Conservation (phyloP, 2,113 vertebrate genomes). For the Vombatus ursinus region DNA sequence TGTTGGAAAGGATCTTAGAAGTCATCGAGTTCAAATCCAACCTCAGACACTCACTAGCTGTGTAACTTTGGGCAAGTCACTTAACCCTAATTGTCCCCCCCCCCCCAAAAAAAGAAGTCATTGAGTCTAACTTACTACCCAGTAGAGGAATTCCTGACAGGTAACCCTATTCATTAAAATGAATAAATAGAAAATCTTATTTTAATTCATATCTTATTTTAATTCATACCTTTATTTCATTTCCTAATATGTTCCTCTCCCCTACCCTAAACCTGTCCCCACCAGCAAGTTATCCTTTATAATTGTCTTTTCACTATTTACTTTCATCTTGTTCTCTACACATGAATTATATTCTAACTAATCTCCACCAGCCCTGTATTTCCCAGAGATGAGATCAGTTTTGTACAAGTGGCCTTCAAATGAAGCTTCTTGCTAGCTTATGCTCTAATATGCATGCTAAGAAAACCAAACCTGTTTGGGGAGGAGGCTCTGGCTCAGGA, state of each 20-base stretch:
- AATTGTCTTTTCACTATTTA: background rate
- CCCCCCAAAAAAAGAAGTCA: background rate
- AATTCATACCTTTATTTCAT: background rate
- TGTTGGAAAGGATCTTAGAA: background rate
- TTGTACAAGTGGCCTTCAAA: background rate
- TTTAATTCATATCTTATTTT: background rate
- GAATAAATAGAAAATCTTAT: background rate
- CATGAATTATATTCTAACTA: background rate
- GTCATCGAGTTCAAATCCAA: background rate
- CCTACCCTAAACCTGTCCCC: background rate
- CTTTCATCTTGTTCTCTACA: background rate
- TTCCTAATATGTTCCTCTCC: background rate
- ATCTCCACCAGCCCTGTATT: background rate
- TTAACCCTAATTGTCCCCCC: background rate
- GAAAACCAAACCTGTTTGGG: background rate
- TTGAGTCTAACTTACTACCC: background rate
- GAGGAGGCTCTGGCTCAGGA: background rate
- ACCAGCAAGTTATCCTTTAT: background rate
- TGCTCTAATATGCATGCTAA: background rate
- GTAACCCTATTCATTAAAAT: background rate
- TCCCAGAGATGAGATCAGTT: background rate
- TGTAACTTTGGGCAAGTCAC: too few relatives aligned
- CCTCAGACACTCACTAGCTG: too few relatives aligned
- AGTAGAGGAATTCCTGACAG: background rate
- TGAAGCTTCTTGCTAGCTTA: background rate